phyloP scores from a whole-genome alignment of 2,113 vertebrate genomes.

The Theristicus caerulescens region DNA sequence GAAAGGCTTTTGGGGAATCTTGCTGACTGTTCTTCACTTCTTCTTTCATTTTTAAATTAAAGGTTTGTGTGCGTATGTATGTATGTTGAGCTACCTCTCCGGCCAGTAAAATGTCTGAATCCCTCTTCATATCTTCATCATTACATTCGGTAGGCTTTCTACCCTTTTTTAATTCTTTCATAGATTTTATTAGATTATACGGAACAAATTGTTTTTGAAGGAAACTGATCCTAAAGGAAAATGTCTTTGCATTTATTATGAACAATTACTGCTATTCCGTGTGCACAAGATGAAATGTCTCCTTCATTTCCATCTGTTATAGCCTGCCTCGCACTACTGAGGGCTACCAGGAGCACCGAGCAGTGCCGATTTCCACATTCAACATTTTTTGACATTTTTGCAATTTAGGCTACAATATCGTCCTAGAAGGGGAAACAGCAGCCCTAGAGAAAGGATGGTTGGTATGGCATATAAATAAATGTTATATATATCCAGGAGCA shows the following conservation, averaged over 20 bases:
- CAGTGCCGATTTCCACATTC: neutral
- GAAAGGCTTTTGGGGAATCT: neutral
- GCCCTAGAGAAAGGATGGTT: neutral
- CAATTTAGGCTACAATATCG: neutral
- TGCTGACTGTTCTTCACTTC: neutral
- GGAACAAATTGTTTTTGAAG: neutral
- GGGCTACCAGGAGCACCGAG: neutral
- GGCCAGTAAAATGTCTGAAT: neutral
- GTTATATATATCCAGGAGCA: neutral
- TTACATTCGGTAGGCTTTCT: neutral
- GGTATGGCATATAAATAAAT: neutral
- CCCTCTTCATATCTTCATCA: neutral
- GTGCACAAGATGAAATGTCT: neutral
- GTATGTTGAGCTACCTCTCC: neutral
- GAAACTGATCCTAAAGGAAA: neutral
- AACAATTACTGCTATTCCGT: neutral
- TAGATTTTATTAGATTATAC: neutral
- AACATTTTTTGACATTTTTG: neutral
- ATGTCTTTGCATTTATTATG: conserved; percentile 2
- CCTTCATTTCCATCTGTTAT: neutral
- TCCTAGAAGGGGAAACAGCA: neutral
- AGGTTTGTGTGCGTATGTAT: neutral
- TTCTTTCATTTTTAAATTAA: neutral
- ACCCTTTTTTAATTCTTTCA: neutral
- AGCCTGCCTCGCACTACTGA: neutral